Base-by-base conservation (phyloP, 2,888 invertebrate genomes). In the Dusona sp. region DNA sequence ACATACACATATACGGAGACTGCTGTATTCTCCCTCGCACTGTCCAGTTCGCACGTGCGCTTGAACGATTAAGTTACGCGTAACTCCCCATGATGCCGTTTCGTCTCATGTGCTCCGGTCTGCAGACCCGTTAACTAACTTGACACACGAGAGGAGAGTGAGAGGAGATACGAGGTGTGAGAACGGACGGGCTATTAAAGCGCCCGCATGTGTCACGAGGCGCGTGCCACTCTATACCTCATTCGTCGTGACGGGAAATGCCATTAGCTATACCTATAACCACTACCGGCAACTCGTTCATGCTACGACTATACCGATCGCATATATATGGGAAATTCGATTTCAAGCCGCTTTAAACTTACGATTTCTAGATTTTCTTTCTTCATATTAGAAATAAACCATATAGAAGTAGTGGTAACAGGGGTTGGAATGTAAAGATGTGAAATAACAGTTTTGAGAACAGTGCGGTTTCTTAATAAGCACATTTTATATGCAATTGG, bases 11-110 rank as follows among this genome's bases (percentile, higher is more conserved):
- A n/a, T 65, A 65, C 36, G 2, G 13, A 25, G 65, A 36, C 19
- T 9, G 8, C 36, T n/a, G 65, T n/a, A 36, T 33, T 51, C 57
- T 57, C 57, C 72, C 74, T 48, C 57, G 68, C 54, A 75, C 64
- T n/a, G 48, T 48, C 61, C 80, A 77, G 38, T 83, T 84, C 83
- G 83, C 86, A 86, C 86, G 82, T 81, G 83, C 67, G 68, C 68
- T 36, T 51, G n/a, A 74, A 80, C 83, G 83, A 83, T 83, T 85
- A 82, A 54, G 79, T 79, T 64, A 70, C 74, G 77, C 78, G 73
- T 65, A 82, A 78, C 74, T 61, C 78, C 29, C 65, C 64, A 48
- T 51, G 68, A 70, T 64, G 77, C 75, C 82, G 68, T 68, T 82
- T 67, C 57, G 68, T 82, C 77, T 68, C 75, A 57, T 70, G 57